A percentile compares a stretch with the other conserved stretches of the same genome.
phyloP scores from a whole-genome alignment of 1,140 invertebrate species.

The Conus ventricosus region DNA sequence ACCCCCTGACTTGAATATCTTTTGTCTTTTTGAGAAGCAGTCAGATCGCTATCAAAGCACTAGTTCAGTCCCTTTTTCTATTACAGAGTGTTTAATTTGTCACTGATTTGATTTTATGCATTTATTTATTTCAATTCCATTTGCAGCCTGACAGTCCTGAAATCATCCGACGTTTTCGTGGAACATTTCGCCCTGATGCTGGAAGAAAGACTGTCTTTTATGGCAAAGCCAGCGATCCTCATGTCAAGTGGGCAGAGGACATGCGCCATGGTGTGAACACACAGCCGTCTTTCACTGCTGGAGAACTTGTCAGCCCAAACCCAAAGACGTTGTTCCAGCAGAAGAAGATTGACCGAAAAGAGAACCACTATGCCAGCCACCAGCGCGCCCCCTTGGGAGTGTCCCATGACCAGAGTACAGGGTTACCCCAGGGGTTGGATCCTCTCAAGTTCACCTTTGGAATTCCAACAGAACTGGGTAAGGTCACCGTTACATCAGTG shows the following conservation, averaged over 20 bases:
- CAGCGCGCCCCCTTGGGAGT: constrained; percentile 67
- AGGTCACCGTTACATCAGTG: neutral
- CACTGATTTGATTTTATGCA: too few species aligned
- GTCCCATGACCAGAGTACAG: constrained; percentile 62
- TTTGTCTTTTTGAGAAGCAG: too few species aligned
- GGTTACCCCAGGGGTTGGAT: constrained; percentile 65
- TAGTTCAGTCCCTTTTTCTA: too few species aligned
- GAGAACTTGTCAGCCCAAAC: constrained; percentile 68
- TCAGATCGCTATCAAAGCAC: too few species aligned
- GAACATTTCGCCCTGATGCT: constrained; percentile 66
- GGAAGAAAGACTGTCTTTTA: constrained; percentile 71
- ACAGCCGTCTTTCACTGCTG: constrained; percentile 58
- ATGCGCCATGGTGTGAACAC: constrained; percentile 72
- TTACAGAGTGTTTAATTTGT: too few species aligned
- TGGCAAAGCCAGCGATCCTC: constrained; percentile 71
- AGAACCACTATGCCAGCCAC: constrained; percentile 67
- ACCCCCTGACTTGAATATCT: too few species aligned
- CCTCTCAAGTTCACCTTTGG: constrained; percentile 69
- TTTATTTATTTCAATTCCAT: neutral
- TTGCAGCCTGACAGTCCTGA: constrained; percentile 68
- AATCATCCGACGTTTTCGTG: constrained; percentile 68
- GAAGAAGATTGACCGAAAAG: constrained; percentile 65
- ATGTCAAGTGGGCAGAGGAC: constrained; percentile 66
- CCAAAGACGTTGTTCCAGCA: constrained; percentile 70
- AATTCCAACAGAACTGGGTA: constrained; percentile 68